A percentile compares a stretch with the other conserved stretches of the same genome.
Conservation (phyloP, 2,888 invertebrate genomes). For the Thymelicus sylvestris region DNA sequence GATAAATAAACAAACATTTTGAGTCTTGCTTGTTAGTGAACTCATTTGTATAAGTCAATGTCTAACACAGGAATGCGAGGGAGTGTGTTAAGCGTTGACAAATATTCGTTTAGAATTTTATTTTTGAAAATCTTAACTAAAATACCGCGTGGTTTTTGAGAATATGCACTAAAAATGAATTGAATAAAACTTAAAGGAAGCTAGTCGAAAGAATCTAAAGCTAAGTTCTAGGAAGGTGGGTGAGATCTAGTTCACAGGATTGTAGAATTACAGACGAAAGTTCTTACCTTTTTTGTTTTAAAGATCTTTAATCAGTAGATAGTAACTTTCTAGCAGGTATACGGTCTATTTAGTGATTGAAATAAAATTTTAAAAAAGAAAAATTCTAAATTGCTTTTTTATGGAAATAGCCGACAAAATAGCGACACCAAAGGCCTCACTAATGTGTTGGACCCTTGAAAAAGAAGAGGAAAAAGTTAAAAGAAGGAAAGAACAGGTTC, state of each 20-base stretch:
- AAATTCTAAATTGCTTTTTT: no score
- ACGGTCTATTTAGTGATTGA: not conserved
- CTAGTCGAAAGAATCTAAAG: constrained; percentile 1
- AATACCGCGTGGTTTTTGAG: not conserved
- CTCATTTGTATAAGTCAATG: no score
- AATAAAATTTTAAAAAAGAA: no score
- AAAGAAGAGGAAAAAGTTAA: no score
- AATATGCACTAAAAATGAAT: not conserved
- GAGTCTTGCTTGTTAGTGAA: no score
- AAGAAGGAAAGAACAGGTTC: no score
- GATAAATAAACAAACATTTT: no score
- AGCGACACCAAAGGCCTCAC: no score
- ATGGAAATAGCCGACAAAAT: no score
- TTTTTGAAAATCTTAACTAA: not conserved
- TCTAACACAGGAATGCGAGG: no score
- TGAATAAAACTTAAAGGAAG: constrained; percentile 1
- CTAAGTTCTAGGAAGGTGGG: constrained; percentile 10
- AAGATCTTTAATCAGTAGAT: constrained; percentile 3
- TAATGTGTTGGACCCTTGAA: no score
- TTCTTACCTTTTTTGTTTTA: constrained; percentile 4
- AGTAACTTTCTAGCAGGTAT: not conserved
- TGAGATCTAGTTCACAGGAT: constrained; percentile 15
- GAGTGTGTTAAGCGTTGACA: no score
- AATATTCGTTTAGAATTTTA: not conserved
- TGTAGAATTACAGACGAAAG: constrained; percentile 13